Evolutionary conservation across 2,888 invertebrate species (phyloP).

Genomic region (Pterobdella sp.): DNA sequence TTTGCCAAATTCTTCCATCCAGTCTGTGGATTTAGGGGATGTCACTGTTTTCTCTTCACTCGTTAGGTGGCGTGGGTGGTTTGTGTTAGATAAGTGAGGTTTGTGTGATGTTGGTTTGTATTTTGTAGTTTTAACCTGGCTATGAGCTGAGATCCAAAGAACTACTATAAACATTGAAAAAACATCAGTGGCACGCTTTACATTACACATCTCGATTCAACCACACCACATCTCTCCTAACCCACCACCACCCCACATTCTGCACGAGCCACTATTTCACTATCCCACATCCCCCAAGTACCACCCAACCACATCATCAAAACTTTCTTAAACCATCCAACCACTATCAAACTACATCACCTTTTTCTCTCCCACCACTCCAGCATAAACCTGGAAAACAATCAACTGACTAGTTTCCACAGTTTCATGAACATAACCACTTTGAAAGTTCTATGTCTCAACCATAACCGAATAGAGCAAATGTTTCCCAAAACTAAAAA

Average conservation of each 20-base stretch:
- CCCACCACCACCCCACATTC: neutral
- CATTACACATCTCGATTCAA: too few relatives aligned
- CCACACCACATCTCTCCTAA: too few relatives aligned
- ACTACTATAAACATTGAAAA: too few relatives aligned
- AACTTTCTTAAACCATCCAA: too few relatives aligned
- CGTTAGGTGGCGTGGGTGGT: constrained; percentile 42
- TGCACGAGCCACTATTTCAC: neutral
- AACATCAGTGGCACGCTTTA: too few relatives aligned
- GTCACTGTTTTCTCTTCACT: constrained; percentile 47
- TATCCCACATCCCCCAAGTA: too few relatives aligned
- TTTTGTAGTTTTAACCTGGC: too few relatives aligned
- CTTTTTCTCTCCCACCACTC: constrained; percentile 18
- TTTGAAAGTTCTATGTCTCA: constrained; percentile 50
- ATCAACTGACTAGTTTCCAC: constrained; percentile 49
- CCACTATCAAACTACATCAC: neutral
- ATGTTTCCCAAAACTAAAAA: constrained; percentile 44
- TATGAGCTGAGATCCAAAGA: too few relatives aligned
- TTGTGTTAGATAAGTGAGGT: neutral
- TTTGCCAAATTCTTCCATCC: constrained; percentile 46
- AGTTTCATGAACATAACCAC: constrained; percentile 49
- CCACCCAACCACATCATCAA: too few relatives aligned
- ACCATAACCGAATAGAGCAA: constrained; percentile 51
- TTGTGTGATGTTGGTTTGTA: neutral
- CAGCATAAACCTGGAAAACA: constrained; percentile 51
- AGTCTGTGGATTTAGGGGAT: constrained; percentile 48